Percentiles rank a stretch among this genome's conserved stretches.
Conservation (phyloP, 2,888 invertebrate species). For the Melanophora roralis region DNA sequence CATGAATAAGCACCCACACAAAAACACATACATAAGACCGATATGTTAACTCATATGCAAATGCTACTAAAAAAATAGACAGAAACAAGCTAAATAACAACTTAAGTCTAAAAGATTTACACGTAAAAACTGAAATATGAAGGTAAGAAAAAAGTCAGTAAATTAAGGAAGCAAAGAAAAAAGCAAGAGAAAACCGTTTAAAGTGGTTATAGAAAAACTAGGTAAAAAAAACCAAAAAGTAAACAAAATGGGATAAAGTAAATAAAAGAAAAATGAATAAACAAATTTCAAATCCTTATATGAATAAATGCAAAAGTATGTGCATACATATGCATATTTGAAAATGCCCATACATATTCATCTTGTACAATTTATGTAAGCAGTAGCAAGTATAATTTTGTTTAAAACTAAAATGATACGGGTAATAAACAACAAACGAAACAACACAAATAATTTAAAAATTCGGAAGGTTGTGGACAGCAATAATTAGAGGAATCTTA, state of each 20-base stretch:
- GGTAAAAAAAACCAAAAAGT: neutral
- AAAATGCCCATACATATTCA: constrained; percentile 49
- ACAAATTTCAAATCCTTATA: neutral
- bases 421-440: constrained; percentile 42
- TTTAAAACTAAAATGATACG: constrained; percentile 43
- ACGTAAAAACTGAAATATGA: constrained; percentile 38
- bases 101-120: constrained; percentile 58
- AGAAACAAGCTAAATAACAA: constrained; percentile 26
- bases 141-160: neutral
- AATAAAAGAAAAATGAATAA: constrained; percentile 12
- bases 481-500: no score
- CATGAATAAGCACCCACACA: neutral
- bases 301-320: neutral
- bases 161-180: neutral
- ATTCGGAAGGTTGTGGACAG: no score
- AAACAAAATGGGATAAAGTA: constrained; percentile 9
- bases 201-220: constrained; percentile 33
- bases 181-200: constrained; percentile 27
- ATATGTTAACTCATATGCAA: neutral
- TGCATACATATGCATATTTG: neutral
- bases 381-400: constrained; percentile 55
- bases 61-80: neutral
- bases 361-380: constrained; percentile 55
- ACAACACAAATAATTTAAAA: neutral
- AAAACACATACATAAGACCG: neutral